Conservation (phyloP, 2,888 invertebrate species). For the Eristalis arbustorum region DNA sequence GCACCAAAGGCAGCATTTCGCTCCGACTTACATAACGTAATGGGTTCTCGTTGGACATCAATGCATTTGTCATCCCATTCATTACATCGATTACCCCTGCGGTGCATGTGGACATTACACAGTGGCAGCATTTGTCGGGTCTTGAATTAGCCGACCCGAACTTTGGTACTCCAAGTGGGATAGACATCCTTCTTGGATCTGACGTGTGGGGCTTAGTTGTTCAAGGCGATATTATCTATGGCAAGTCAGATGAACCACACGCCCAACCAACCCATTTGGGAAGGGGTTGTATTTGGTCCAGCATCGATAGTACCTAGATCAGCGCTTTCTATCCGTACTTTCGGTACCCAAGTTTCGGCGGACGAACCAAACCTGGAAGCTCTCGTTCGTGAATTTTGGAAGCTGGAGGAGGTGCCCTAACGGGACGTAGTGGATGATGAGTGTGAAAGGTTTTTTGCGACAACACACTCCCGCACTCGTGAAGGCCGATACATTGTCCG, state of each 20-base stretch:
- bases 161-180: constrained; percentile 65
- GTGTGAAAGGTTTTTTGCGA: background rate
- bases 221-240: constrained; percentile 2
- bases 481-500: constrained; percentile 33
- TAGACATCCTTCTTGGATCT: constrained; percentile 7
- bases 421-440: background rate
- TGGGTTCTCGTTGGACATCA: background rate
- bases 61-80: background rate
- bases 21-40: background rate
- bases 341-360: background rate
- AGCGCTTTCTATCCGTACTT: background rate
- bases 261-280: constrained; percentile 24
- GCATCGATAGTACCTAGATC: background rate
- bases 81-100: background rate
- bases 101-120: background rate
- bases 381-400: constrained; percentile 25
- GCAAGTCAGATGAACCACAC: constrained; percentile 20
- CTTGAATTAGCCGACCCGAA: constrained; percentile 63
- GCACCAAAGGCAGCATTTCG: background rate
- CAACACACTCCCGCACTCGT: background rate
- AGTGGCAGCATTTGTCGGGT: constrained; percentile 50
- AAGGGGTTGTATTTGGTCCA: constrained; percentile 48
- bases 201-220: constrained; percentile 19
- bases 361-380: constrained; percentile 15
- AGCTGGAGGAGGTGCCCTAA: constrained; percentile 15